Evolutionary conservation across 1,140 invertebrate genomes (phyloP), one percentile per base, ranked within the genome.

Genomic region (Drosophila bipectinata): DNA sequence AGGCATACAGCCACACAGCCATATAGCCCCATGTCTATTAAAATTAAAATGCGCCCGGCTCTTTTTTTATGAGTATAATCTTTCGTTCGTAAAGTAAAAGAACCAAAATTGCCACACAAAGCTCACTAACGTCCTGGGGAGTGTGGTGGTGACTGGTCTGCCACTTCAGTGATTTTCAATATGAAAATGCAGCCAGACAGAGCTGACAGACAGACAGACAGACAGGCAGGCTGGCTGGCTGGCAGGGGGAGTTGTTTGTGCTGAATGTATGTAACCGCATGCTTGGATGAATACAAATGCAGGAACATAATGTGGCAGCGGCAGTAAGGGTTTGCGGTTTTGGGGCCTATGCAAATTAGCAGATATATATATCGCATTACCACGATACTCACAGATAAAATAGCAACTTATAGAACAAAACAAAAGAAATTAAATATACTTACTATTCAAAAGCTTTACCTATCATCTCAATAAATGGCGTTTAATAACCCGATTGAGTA

Each of bases 151-250:
- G 61, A 75, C 64, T 63, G 81, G 82, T 85, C 78, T 85, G 82
- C 82, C 82, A 85, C 83, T 85, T 85, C 78, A 85, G 66, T 85
- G 82, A 85, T 88, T 85, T 85, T 85, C 82, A 85, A 85, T 85
- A 85, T 85, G 82, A 85, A 85, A 81, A 87, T 85, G 82, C 78
- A 82, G 63, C 52, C 61, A 60, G 68, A 79, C 83, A 85, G 64
- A 76, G 66, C 59, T 48, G 69, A 64, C 63, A 61, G 57, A 49
- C 58, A 44, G 71, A 41, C 41, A 55, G 53, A 44, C 39, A 32
- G 47, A n/a, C 48, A 32, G 53, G 24, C 60, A 56, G 48, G 5
- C 37, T 12, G 39, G 28, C 44, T 56, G 48, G 5, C 37, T 12
- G 39, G 28, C 44, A 60, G 68, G 32, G 34, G 53, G 64, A 64